Conservation (phyloP, 2,113 vertebrate genomes). For the Chaetorhynchus papuensis region DNA sequence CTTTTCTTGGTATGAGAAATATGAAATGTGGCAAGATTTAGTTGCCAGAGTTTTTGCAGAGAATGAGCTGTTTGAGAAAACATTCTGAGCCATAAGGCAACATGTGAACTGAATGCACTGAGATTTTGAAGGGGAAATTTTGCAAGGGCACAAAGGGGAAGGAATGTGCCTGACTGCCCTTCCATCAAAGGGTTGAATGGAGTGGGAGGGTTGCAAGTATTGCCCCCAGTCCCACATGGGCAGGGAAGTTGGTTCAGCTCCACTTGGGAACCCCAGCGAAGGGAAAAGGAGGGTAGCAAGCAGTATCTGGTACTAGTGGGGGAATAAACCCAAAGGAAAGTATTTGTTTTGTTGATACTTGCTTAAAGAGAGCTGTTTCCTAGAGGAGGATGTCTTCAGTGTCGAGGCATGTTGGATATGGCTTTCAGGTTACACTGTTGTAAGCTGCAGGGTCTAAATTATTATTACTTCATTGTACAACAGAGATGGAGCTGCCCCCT, state of each 20-base stretch:
- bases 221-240: background rate
- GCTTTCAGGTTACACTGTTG: background rate
- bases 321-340: accelerated
- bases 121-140: background rate
- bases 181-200: accelerated
- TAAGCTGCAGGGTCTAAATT: background rate
- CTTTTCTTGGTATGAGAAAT: background rate
- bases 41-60: background rate
- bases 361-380: background rate
- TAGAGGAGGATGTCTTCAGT: background rate
- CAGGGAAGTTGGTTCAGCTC: background rate
- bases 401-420: background rate
- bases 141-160: background rate
- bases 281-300: background rate
- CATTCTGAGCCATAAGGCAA: background rate
- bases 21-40: background rate
- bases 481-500: background rate
- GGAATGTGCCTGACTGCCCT: accelerated
- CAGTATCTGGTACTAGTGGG: accelerated
- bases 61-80: background rate
- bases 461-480: background rate
- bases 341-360: background rate
- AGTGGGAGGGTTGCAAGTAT: background rate
- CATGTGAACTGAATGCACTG: accelerated
- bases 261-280: background rate